phyloP scores from a whole-genome alignment of 2,797 vertebrate genomes.

The Iguana delicatissima region DNA sequence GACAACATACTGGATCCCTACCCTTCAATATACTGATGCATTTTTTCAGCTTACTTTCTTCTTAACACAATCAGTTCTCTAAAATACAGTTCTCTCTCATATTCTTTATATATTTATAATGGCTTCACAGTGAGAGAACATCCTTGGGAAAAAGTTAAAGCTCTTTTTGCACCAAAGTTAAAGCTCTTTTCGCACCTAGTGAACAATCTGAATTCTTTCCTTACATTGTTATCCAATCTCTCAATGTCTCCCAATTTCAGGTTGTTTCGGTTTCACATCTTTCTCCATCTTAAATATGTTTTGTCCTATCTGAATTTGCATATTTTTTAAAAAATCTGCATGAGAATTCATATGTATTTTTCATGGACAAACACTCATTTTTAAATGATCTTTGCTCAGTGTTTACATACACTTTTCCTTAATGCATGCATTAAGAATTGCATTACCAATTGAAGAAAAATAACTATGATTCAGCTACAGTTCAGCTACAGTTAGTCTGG shows the following conservation, averaged over 20 bases:
- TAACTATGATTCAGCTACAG: neutral
- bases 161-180: conserved; percentile 16
- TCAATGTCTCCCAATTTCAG: neutral
- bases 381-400: neutral
- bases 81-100: neutral
- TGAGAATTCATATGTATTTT: neutral
- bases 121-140: neutral
- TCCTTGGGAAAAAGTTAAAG: conserved; percentile 24
- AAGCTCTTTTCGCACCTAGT: conserved; percentile 7
- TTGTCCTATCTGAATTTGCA: neutral
- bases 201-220: conserved; percentile 3
- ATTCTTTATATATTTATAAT: conserved; percentile 12
- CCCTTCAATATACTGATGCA: neutral
- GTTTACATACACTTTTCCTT: neutral
- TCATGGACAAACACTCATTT: neutral
- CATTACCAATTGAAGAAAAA: neutral
- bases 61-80: conserved; percentile 14
- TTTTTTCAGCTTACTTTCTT: neutral
- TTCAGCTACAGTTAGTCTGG: too few relatives aligned
- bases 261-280: neutral
- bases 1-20: neutral
- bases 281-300: neutral
- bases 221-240: conserved; percentile 18
- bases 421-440: neutral
- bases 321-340: neutral